Conservation (phyloP, 1,140 invertebrate species). For the Drosophila pectinifera region DNA sequence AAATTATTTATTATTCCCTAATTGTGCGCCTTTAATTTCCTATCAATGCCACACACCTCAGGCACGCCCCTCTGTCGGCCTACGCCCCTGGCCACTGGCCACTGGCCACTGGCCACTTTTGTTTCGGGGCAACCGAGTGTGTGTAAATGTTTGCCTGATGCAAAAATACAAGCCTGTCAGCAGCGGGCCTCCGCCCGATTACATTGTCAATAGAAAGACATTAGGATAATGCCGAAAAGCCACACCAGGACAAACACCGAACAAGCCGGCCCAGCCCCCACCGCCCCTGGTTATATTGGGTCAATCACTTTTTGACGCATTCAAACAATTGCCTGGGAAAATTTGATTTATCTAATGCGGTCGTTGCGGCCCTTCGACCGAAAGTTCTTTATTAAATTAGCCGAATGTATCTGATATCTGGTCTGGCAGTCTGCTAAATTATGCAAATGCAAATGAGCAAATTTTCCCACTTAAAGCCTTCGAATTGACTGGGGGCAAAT, state of each 20-base stretch:
- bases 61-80: not conserved
- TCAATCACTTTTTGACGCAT: slow-evolving; percentile 67
- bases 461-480: slow-evolving; percentile 1
- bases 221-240: slow-evolving; percentile 69
- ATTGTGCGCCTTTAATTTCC: too few species aligned
- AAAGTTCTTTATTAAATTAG: slow-evolving; percentile 42
- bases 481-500: not conserved
- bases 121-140: slow-evolving; percentile 11
- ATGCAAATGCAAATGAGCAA: slow-evolving; percentile 16
- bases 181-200: slow-evolving; percentile 28
- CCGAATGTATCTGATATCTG: slow-evolving; percentile 1
- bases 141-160: slow-evolving; percentile 41
- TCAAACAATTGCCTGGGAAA: slow-evolving; percentile 55
- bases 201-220: slow-evolving; percentile 74
- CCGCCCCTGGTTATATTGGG: slow-evolving; percentile 35
- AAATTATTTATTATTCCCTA: not conserved
- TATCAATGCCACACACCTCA: not conserved
- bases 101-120: too few species aligned
- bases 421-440: not conserved
- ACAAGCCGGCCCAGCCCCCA: not conserved
- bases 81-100: slow-evolving; percentile 3
- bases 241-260: slow-evolving; percentile 24
- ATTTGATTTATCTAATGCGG: slow-evolving; percentile 66
- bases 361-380: slow-evolving; percentile 17
- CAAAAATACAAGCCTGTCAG: slow-evolving; percentile 22